These are phyloP conservation scores for Sebastes baramenuke DNA, from an alignment of 2,797 vertebrate species.

Conservation along the genomic window DNA sequence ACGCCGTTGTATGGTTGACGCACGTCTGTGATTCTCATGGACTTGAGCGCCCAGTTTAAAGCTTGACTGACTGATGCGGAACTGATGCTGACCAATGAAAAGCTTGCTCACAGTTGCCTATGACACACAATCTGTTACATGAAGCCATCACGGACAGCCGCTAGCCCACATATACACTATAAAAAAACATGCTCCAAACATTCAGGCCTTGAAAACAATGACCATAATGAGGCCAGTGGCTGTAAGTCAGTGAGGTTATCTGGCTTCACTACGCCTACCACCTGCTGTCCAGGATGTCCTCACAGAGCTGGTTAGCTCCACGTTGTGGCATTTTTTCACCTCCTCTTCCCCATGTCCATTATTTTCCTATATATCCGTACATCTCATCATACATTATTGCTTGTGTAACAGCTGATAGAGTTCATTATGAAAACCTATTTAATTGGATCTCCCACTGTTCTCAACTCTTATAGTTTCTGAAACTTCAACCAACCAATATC, in stretches of 20 bases:
- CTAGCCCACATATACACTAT: not conserved
- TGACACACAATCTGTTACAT: not conserved
- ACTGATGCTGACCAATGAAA: not conserved
- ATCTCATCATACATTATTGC: not conserved
- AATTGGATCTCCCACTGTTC: not conserved
- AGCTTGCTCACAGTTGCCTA: not conserved
- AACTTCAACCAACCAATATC: slow-evolving; percentile 1
- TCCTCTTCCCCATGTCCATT: not conserved
- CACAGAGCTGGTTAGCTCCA: not conserved
- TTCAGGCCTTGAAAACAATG: not conserved
- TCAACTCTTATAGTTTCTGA: not conserved
- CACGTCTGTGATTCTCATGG: not conserved
- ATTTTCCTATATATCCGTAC: not conserved
- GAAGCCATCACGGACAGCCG: not conserved
- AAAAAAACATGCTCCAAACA: not conserved
- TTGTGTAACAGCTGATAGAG: not conserved
- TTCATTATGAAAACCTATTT: not conserved
- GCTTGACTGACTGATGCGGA: not conserved
- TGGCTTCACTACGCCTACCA: not conserved
- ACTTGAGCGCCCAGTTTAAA: too few relatives aligned
- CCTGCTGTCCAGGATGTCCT: not conserved
- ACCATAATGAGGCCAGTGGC: not conserved
- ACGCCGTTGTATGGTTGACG: not conserved
- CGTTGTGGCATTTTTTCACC: not conserved
- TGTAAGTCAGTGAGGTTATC: not conserved